Base-by-base conservation (phyloP, 2,888 invertebrate genomes). In the Diarsia mendica region DNA sequence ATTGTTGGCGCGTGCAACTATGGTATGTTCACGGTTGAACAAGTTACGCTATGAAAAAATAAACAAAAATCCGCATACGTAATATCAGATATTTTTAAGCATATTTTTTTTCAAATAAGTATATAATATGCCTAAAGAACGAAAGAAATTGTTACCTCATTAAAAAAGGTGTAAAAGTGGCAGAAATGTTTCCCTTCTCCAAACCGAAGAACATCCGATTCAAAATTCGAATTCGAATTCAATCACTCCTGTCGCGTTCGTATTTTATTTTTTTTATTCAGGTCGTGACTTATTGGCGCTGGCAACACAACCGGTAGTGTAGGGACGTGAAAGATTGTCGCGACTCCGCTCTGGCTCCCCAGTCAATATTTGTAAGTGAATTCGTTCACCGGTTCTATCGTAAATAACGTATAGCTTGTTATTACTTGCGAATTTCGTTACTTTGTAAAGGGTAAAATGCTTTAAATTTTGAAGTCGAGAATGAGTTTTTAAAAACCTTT, bases 321-420 rank as follows among this genome's bases (percentile, higher is more conserved):
- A 67, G 70, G 72, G 49, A 75, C 63, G 77, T 78, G 75, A 80
- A 79, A 84, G 80, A 87, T 83, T 80, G 75, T 82, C 84, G 77
- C 77, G 68, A 83, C 79, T 77, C 53, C 58, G 83, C 55, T 75
- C 72, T 44, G 77, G 60, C 66, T 74, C 80, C 77, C 74, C 61
- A 86, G 83, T 84, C 80, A 88, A 90, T 90, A 89, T 88, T 87
- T 86, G 79, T 82, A 82, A 87, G 80, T 83, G 82, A 88, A 88
- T 85, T 86, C 74, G 83, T 82, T 83, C 81, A 79, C 80, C 74
- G 76, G 61, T 75, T 63, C 72, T 51, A 68, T 78, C 66, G 85
- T 84, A 84, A 85, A 89, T 87, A 87, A 85, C 84, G 79, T 77
- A 82, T 70, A 49, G 66, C 51, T 61, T 64, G 71, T 85, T 86